phyloP scores from a whole-genome alignment of 2,797 vertebrate genomes.

The Bradypus variegatus region DNA sequence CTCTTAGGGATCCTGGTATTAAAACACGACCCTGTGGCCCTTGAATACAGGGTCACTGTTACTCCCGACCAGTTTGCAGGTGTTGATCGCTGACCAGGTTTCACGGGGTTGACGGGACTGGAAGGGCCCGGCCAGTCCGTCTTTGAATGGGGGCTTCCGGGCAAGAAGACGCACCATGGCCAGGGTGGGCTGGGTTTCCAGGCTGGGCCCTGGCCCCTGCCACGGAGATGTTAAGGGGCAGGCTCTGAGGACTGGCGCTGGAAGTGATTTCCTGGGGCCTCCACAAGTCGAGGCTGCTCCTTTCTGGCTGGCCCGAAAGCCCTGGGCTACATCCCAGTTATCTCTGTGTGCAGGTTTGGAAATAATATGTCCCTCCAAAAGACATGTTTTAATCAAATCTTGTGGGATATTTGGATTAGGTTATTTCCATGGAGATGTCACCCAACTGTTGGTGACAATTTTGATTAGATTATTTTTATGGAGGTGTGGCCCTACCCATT shows the following conservation, averaged over 20 bases:
- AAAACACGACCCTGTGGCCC: too few species aligned
- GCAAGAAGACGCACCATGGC: not conserved
- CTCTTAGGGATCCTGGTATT: too few species aligned
- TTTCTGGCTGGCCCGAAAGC: slow-evolving; percentile 12
- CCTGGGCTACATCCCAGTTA: not conserved
- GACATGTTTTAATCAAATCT: too few species aligned
- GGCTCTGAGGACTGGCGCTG: slow-evolving; percentile 15
- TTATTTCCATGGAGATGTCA: too few species aligned
- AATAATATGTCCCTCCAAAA: too few species aligned
- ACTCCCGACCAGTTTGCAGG: not conserved
- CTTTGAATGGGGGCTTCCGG: not conserved
- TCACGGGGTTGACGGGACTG: not conserved
- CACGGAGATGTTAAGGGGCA: not conserved
- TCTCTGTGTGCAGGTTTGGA: not conserved
- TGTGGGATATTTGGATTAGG: too few species aligned
- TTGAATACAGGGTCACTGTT: not conserved
- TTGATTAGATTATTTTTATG: too few species aligned
- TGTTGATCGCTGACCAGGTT: not conserved
- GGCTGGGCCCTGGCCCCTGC: not conserved
- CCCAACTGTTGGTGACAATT: too few species aligned
- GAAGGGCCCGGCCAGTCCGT: not conserved
- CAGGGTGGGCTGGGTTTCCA: too few species aligned
- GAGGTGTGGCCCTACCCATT: too few species aligned
- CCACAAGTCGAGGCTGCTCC: not conserved
- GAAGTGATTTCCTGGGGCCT: slow-evolving; percentile 15